phyloP scores from a whole-genome alignment of 2,888 invertebrate species.

The Diplazon laetatorius region DNA sequence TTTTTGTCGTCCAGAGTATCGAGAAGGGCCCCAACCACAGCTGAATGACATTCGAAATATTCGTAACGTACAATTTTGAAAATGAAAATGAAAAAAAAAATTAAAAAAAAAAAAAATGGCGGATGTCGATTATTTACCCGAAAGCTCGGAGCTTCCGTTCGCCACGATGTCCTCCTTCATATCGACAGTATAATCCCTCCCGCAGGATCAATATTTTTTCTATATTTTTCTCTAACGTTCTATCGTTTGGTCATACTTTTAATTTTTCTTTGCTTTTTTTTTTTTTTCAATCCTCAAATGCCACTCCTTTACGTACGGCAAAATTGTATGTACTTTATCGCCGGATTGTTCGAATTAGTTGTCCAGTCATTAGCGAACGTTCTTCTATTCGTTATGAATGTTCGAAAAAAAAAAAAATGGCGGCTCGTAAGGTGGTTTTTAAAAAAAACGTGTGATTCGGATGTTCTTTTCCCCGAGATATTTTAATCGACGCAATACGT shows the following conservation, averaged over 20 bases:
- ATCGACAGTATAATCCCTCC: not conserved
- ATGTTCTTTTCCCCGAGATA: not conserved
- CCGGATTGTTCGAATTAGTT: not conserved
- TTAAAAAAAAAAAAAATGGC: conserved; percentile 7
- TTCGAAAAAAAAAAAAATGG: not conserved
- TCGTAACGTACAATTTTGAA: too few relatives aligned
- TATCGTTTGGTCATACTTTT: not conserved
- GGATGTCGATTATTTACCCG: conserved; percentile 63
- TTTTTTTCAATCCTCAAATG: not conserved
- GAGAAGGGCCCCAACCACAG: conserved; percentile 75
- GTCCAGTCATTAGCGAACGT: conserved; percentile 3
- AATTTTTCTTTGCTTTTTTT: too few relatives aligned
- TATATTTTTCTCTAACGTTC: not conserved
- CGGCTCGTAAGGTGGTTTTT: not conserved
- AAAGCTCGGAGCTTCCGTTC: conserved; percentile 67
- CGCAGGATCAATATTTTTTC: not conserved
- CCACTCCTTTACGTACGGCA: not conserved
- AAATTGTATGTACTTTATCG: not conserved
- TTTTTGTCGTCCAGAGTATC: conserved; percentile 77
- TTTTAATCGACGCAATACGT: not conserved
- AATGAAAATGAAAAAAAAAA: too few relatives aligned
- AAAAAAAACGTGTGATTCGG: not conserved
- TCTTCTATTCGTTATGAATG: not conserved
- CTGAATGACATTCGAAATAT: too few relatives aligned
- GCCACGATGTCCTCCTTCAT: conserved; percentile 69